Evolutionary conservation across 2,797 vertebrate genomes (phyloP), one percentile per base, ranked within the genome.

Genomic region (Pterois miles): DNA sequence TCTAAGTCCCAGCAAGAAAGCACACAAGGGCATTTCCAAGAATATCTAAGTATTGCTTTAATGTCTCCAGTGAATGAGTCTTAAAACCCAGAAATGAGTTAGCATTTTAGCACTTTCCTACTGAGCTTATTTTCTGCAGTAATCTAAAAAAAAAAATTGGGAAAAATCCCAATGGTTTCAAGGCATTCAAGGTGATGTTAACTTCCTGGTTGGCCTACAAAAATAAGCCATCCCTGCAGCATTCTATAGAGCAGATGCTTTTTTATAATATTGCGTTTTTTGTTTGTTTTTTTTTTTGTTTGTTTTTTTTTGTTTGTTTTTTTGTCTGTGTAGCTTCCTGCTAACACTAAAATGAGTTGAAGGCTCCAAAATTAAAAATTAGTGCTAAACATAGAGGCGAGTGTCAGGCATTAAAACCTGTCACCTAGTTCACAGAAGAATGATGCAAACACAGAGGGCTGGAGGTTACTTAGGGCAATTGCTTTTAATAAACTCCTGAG

Each of bases 401-500:
- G 43, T 20, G 60, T 87, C 3, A 1, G 27, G 69, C 89, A 91
- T 86, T 84, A 90, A 86, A 93, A 89, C 86, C 92, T 92, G 90
- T 94, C 93, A 90, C 85, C 69, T 85, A 85, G 92, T 96, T 88
- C 93, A 91, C 89, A 92, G 92, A 93, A 92, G 94, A 94, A 89
- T 88, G 90, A 93, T 93, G 91, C 87, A 91, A 93, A 94, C 95
- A 91, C 86, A 80, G 76, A 66, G 80, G 86, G 87, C 66, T 77
- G 84, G 86, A 90, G 91, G 91, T 92, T 89, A 92, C 82, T 74
- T 40, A 72, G 92, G 92, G 88, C 92, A 95, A 94, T 94, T 92
- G 94, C 93, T 95, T 96, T 96, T 96, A 97, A 96, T 96, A 96
- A 96, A 96, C 96, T 96, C 93, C 93, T 91, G 93, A 95, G 93